Base-by-base conservation (phyloP, 2,113 vertebrate species). In the Dryoscopus gambensis region DNA sequence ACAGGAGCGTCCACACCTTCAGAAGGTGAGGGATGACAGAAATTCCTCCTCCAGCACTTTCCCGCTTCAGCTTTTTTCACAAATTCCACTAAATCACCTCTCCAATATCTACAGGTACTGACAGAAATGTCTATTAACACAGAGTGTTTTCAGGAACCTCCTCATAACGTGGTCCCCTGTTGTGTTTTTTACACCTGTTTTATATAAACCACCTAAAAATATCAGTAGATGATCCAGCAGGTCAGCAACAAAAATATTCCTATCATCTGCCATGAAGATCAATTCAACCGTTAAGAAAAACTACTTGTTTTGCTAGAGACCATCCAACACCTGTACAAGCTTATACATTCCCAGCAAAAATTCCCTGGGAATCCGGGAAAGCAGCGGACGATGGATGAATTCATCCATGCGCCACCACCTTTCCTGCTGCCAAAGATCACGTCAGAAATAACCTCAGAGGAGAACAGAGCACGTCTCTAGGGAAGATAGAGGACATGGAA, bases 1-100 rank as follows among this genome's bases (percentile, higher is more conserved):
- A 18, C 3, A 14, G n/a, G 67, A n/a, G 2, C 1, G 0, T 7
- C 28, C 44, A 2, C 0, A 0, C 10, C 47, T 67, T 13, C 3
- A 1, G 55, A 77, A 42, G 8, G 23, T 35, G 55, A 71, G 14
- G 19, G 33, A 8, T 9, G 49, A 5, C 28, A 55, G n/a, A 68
- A 4, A 10, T 59, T 76, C 57, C 55, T 60, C 40, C 24, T 75
- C 28, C 23, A 75, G 23, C 10, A 3, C 30, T 40, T 67, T 28
- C 16, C 22, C 60, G n/a, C 7, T 60, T 37, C 52, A 40, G 19
- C 7, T 71, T 81, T 75, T 40, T 15, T 52, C 56, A 68, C 12
- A n/a, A 60, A 64, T 55, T 35, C 47, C 62, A 17, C 52, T 68
- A 39, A 70, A 42, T 39, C 68, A 78, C 37, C 23, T 91, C 87